Conservation (phyloP, 2,888 invertebrate genomes). For the Lasioglossum marginatum region DNA sequence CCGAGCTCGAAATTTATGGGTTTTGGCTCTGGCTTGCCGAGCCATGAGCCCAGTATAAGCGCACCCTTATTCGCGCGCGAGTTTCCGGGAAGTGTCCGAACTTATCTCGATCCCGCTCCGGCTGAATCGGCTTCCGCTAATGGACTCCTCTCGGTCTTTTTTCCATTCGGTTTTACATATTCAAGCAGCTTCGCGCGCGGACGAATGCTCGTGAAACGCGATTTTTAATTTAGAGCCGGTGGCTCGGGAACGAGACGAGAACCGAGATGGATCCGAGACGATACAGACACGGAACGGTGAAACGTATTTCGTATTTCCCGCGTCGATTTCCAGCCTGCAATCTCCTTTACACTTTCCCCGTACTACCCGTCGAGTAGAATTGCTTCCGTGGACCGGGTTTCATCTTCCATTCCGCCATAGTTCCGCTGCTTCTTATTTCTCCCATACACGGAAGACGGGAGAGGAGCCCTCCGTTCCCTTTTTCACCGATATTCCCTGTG, state of each 20-base stretch:
- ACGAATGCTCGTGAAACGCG: background rate
- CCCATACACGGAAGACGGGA: constrained; percentile 3
- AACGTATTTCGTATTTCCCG: constrained; percentile 13
- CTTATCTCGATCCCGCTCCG: background rate
- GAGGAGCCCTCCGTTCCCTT: background rate
- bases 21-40: too few species aligned
- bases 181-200: background rate
- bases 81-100: background rate
- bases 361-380: constrained; percentile 10
- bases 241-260: background rate
- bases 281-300: background rate
- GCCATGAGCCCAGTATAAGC: too few species aligned
- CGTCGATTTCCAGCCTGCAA: constrained; percentile 43
- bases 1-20: too few species aligned
- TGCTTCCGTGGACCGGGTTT: constrained; percentile 19
- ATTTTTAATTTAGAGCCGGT: constrained; percentile 9
- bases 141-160: background rate
- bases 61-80: background rate
- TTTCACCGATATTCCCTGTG: constrained; percentile 28
- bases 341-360: constrained; percentile 37
- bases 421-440: constrained; percentile 39
- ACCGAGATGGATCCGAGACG: background rate
- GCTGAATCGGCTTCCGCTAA: constrained; percentile 8
- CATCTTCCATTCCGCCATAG: constrained; percentile 44
- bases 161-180: constrained; percentile 17